A percentile compares a stretch with the other conserved stretches of the same genome.
Evolutionary conservation across 2,113 vertebrate genomes (phyloP).

Genomic region (Mesembrinibis cayennensis): DNA sequence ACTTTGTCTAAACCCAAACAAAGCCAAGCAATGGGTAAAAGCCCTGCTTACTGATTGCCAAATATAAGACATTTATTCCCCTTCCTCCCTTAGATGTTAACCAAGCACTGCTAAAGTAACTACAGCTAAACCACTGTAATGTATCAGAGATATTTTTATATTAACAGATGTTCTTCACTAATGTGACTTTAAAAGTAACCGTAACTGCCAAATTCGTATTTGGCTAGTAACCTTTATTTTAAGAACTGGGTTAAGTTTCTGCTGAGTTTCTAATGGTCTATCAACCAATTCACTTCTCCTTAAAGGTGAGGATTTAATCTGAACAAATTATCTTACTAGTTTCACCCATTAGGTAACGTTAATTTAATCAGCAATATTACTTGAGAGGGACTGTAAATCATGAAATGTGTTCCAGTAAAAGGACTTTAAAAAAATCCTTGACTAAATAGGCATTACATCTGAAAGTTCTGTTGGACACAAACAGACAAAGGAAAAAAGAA

Average conservation of each 20-base stretch:
- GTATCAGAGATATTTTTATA: slow-evolving; percentile 24
- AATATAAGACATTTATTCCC: neutral
- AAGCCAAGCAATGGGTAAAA: slow-evolving; percentile 6
- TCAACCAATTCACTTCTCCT: neutral
- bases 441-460: neutral
- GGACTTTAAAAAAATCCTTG: neutral
- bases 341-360: neutral
- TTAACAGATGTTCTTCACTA: slow-evolving; percentile 46
- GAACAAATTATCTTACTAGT: neutral
- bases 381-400: neutral
- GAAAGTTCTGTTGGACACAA: neutral
- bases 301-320: neutral
- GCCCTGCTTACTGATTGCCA: neutral
- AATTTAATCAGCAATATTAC: neutral
- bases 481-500: neutral
- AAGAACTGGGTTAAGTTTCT: neutral
- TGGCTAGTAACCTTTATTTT: neutral
- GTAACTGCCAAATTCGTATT: neutral
- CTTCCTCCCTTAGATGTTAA: slow-evolving; percentile 21
- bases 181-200: neutral
- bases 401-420: neutral
- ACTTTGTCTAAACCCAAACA: slow-evolving; percentile 26
- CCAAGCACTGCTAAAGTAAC: neutral
- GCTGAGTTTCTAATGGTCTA: neutral
- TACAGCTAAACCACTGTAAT: slow-evolving; percentile 25